Percentiles rank a stretch among this genome's conserved stretches.
Evolutionary conservation across 2,113 vertebrate genomes (phyloP).

Genomic region (Macheiramphus alcinus): DNA sequence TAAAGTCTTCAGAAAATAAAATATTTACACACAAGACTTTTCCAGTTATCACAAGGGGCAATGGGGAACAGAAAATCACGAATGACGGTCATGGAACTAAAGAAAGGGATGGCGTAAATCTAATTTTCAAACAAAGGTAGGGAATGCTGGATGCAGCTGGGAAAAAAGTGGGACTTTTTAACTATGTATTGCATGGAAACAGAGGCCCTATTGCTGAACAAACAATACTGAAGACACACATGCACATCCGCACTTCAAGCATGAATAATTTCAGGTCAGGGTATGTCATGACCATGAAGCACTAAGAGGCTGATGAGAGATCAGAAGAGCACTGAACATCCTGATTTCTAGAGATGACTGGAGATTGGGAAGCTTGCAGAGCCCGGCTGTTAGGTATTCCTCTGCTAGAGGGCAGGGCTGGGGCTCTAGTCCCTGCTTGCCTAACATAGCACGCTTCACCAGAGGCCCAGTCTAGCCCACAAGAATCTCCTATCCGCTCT

Average conservation of each 20-base stretch:
- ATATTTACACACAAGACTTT: background rate
- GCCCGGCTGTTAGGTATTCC: background rate
- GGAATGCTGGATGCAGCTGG: background rate
- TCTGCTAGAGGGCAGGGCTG: background rate
- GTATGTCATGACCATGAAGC: background rate
- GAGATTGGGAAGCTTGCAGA: background rate
- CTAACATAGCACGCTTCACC: background rate
- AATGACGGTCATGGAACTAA: background rate
- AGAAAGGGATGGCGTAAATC: background rate
- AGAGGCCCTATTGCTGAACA: background rate
- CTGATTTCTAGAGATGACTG: background rate
- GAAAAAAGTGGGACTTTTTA: background rate
- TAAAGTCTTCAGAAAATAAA: background rate
- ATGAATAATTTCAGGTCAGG: background rate
- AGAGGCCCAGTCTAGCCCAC: background rate
- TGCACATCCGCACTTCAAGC: background rate
- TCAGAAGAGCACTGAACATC: background rate
- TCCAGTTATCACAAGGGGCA: background rate
- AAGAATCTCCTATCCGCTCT: background rate
- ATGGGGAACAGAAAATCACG: background rate
- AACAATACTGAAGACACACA: background rate
- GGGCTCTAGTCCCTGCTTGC: background rate
- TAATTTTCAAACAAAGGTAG: background rate
- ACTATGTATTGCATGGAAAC: background rate
- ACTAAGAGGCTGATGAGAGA: background rate